Base-by-base conservation (phyloP, 37 sponge, comb jelly and placozoan genomes). In the Halisarca cf. caerulea region DNA sequence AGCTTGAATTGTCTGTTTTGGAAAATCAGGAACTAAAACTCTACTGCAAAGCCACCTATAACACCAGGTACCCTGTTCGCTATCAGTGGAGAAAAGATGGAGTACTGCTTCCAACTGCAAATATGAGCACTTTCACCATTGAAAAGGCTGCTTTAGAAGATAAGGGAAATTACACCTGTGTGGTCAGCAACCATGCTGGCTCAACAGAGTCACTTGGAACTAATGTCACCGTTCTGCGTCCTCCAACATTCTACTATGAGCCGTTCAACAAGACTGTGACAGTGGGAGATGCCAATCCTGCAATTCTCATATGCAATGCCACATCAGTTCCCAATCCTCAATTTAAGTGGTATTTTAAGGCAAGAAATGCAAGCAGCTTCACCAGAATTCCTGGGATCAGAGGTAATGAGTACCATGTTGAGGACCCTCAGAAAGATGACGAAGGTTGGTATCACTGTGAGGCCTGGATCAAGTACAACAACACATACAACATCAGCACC, bases 41-140 rank as follows among this genome's bases (percentile, higher is more conserved):
- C 6, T n/a, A 20, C 25, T 62, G 64, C 30, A 62, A 6, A 30
- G 64, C 64, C 7, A 15, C 6, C 6, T 62, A n/a, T 62, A 28
- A 62, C 15, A 20, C n/a, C 30, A 62, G 15, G 25, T 62, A 30
- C n/a, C 64, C 64, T 62, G 25, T 62, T 6, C 64, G 25, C 30
- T 62, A 62, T 23, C 25, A 62, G 64, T 62, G 64, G 64, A n/a
- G 64, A 62, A 62, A 62, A 28, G 64, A 62, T 62, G 64, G 64
- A 4, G 6, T 6, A 20, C 30, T 62, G 15, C 64, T 62, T 62
- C 64, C 64, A 20, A 20, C 15, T 20, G 30, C 30, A 20, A 62
- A 62, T 62, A 23, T 20, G 15, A 62, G 64, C 30, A 62, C 30
- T 20, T 62, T 62, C 6, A 23, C 15, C 64, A n/a, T 62, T n/a